Evolutionary conservation across 2,797 vertebrate genomes (phyloP), one percentile per base, ranked within the genome.

Genomic region (Rhinogobio ventralis): DNA sequence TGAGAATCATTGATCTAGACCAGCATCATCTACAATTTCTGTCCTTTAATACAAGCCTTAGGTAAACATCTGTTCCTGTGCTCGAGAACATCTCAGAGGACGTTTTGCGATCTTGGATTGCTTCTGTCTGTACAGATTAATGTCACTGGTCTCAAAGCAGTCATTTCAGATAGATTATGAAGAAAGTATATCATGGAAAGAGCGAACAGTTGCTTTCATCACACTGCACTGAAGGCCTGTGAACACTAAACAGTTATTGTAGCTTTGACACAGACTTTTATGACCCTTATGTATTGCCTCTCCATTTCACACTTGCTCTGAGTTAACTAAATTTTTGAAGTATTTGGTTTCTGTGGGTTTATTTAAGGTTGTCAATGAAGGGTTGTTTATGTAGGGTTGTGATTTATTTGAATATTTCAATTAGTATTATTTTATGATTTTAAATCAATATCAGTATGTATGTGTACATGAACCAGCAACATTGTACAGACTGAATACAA

Each of bases 51-150:
- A 33, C 55, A 68, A 68, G 28, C 73, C 73, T 39, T 2, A 39
- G 51, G 30, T n/a, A 39, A 30, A 33, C 51, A 57, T 57, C 51
- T 75, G 51, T 23, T 75, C 51, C 73, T 57, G 51, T 15, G 51
- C 51, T 75, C 28, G 15, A 36, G 51, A 75, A 75, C 73, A 57
- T 75, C 20, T 68, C 66, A 23, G 66, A 75, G 73, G 20, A 33
- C 11, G 11, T n/a, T 76, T 57, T 76, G 53, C 39, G 49, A 55
- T 75, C 51, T 55, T 11, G 71, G 28, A 33, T 36, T 55, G 51
- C 30, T 15, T 53, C 51, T 75, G 73, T 57, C 51, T 1, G 28
- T n/a, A n/a, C 73, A 55, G 73, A 55, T 75, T 75, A 23, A 75
- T 57, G 73, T 75, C 51, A 55, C 19, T n/a, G 28, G 3, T 15